Percentiles rank a stretch among this genome's conserved stretches.
These are phyloP conservation scores for Cephus pulcher DNA, from an alignment of 2,888 invertebrate genomes.

Conservation along the genomic window DNA sequence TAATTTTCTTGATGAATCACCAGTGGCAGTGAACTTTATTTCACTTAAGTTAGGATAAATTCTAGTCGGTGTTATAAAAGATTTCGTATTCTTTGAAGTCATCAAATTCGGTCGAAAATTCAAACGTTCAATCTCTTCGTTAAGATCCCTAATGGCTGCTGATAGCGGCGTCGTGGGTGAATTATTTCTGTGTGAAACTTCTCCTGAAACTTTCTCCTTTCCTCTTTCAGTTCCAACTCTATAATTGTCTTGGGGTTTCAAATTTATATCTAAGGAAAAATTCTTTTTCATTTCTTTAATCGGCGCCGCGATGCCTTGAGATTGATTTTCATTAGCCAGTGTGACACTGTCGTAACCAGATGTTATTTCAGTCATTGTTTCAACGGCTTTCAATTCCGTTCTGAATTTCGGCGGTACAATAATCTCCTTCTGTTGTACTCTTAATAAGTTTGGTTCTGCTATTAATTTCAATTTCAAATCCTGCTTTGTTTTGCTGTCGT, in stretches of 20 bases:
- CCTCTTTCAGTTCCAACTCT: neutral
- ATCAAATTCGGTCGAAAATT: neutral
- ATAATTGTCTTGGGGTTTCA: neutral
- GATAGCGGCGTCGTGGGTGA: neutral
- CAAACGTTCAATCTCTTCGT: neutral
- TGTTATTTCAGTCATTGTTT: neutral
- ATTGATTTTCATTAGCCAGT: neutral
- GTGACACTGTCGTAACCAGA: neutral
- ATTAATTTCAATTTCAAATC: neutral
- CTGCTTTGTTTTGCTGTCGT: neutral
- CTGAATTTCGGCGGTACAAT: constrained; percentile 5
- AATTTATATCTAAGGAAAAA: neutral
- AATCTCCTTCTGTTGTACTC: constrained; percentile 7
- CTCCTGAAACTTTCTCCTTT: neutral
- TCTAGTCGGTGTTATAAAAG: neutral
- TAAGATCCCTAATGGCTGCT: neutral
- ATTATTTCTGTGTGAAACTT: neutral
- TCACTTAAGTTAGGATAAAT: neutral
- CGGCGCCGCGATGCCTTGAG: neutral
- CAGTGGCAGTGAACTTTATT: neutral
- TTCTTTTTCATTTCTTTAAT: neutral
- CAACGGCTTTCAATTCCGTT: constrained; percentile 1
- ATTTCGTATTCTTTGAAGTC: too few relatives aligned
- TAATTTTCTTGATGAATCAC: neutral
- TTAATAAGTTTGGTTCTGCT: constrained; percentile 7